Percentiles rank a stretch among this genome's conserved stretches.
Evolutionary conservation across 1,140 invertebrate species (phyloP).

Genomic region (Andricus grossulariae): DNA sequence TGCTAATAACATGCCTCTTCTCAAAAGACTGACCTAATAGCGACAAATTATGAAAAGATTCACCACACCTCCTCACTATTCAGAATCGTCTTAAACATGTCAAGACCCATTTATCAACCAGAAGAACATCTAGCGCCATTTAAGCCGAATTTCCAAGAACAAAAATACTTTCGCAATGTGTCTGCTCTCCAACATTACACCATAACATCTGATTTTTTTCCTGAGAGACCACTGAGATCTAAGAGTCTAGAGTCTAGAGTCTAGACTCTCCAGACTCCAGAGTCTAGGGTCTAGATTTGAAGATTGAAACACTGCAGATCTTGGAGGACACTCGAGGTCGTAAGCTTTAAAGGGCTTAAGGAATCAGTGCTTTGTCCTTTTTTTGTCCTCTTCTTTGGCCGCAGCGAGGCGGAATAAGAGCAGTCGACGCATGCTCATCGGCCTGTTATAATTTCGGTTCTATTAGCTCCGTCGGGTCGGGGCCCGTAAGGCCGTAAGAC

Average conservation of each 20-base stretch:
- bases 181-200: neutral
- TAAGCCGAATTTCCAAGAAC: conserved; percentile 11
- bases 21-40: conserved; percentile 23
- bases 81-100: conserved; percentile 5
- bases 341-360: conserved; percentile 54
- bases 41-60: conserved; percentile 28
- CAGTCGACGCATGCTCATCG: conserved; percentile 75
- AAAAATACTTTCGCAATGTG: neutral
- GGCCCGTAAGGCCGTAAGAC: conserved; percentile 52
- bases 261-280: no score
- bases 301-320: neutral
- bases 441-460: conserved; percentile 75
- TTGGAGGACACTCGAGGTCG: conserved; percentile 19
- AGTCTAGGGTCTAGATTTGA: neutral
- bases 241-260: no score
- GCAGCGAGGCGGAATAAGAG: conserved; percentile 74
- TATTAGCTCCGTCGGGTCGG: conserved; percentile 61
- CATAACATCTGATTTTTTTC: no score
- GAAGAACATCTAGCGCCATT: neutral
- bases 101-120: neutral
- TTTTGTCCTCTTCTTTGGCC: conserved; percentile 37
- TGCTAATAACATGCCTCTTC: conserved; percentile 1
- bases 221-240: no score
- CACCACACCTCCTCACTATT: conserved; percentile 5
- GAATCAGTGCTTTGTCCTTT: conserved; percentile 57